Conservation (phyloP, 2,797 vertebrate genomes). For the Eidolon dupreanum region DNA sequence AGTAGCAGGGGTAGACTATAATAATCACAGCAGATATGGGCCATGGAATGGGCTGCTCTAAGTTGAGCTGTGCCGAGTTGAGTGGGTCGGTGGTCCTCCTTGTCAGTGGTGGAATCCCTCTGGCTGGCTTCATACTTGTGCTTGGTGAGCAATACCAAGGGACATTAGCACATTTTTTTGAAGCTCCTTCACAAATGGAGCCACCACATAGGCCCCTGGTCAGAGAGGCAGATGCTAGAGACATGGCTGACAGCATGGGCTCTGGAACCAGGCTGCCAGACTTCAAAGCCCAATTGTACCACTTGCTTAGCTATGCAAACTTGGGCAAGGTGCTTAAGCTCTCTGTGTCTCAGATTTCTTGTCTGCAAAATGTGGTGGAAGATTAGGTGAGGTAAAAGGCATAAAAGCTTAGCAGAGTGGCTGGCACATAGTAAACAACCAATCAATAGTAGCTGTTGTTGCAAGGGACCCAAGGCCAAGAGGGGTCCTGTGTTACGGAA, state of each 20-base stretch:
- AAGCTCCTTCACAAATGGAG: not conserved
- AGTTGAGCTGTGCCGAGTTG: not conserved
- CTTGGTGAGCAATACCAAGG: not conserved
- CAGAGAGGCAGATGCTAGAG: not conserved
- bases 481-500: not conserved
- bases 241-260: not conserved
- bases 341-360: not conserved
- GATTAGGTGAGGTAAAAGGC: not conserved
- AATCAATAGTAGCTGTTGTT: not conserved
- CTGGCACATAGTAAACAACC: not conserved
- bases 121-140: not conserved
- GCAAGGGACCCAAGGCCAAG: not conserved
- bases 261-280: not conserved
- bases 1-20: not conserved
- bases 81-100: not conserved
- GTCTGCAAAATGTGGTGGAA: not conserved
- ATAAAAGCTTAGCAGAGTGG: not conserved
- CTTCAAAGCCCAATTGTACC: not conserved
- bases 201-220: not conserved
- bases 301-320: not conserved
- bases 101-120: not conserved
- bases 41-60: not conserved
- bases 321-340: not conserved
- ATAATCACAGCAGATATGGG: not conserved
- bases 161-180: not conserved